Evolutionary conservation across 2,113 vertebrate species (phyloP), one percentile per base, ranked within the genome.

Genomic region (Mastomys natalensis): DNA sequence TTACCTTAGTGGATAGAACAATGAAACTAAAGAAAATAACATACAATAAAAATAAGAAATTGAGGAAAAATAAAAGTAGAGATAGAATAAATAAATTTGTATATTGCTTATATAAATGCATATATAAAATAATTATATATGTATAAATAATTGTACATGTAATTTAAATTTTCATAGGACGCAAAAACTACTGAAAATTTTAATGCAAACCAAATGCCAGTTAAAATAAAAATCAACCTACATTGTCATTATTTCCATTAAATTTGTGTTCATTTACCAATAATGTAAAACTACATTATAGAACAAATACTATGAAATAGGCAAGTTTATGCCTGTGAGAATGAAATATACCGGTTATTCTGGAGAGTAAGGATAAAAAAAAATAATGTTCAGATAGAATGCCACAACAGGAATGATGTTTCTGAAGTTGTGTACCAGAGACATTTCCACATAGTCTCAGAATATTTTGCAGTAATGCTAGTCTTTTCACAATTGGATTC

Each of bases 181-280:
- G 21, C 0, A 10, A 74, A 91, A 87, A 19, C 11, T 2, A 85
- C 77, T 34, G 43, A 81, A 26, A 85, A 86, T 72, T 92, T 72
- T 60, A 90, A 55, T 43, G 66, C 88, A 31, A 85, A 55, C 4
- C 73, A 78, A 51, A 73, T 40, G 7, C 24, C 21, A 92, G 8
- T 73, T 89, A 95, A 62, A 82, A 87, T 77, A 91, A 96, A 62
- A 77, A 87, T 81, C 16, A 78, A 55, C n/a, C 4, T 88, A 8
- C 45, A 51, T 48, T 60, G 64, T 37, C 17, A 85, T 64, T 60
- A 58, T 11, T 77, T 37, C 19, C 48, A 84, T 72, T 78, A 89
- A 48, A 58, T 89, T 64, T 70, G 43, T 58, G 37, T 64, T 92
- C 51, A 87, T 77, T 51, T 74, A 37, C 17, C 91, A 85, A 81